Conservation (phyloP, 2,797 vertebrate genomes). For the Cryptoblepharus egeriae region DNA sequence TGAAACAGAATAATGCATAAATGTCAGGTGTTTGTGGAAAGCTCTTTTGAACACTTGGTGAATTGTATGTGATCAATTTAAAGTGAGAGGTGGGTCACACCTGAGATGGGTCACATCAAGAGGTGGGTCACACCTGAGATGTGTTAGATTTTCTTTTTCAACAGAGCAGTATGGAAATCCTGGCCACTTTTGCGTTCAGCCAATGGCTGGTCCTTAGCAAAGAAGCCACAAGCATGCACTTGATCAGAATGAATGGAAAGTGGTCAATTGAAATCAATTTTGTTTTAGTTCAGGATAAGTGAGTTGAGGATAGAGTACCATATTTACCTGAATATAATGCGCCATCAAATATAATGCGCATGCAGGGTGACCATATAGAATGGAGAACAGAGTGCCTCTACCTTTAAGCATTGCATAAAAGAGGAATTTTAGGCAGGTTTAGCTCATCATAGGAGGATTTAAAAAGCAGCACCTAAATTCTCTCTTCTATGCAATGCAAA, state of each 20-base stretch:
- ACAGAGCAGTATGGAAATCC: neutral
- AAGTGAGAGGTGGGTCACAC: neutral
- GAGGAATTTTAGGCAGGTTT: too few relatives aligned
- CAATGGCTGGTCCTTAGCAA: constrained; percentile 3
- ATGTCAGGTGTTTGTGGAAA: neutral
- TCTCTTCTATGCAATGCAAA: too few relatives aligned
- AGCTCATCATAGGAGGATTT: too few relatives aligned
- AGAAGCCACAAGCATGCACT: neutral
- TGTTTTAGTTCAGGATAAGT: neutral
- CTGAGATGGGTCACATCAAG: neutral
- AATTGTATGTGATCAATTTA: neutral
- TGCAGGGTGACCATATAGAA: too few relatives aligned
- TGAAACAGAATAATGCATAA: neutral
- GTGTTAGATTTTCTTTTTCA: neutral
- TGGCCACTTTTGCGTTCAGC: neutral
- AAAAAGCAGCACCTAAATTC: too few relatives aligned
- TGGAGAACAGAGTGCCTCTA: too few relatives aligned
- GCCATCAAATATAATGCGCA: too few relatives aligned
- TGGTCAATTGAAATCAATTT: neutral
- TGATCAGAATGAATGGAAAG: too few relatives aligned
- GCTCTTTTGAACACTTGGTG: neutral
- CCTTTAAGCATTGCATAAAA: too few relatives aligned
- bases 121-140: neutral
- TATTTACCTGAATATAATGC: too few relatives aligned
- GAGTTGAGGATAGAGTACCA: neutral